Evolutionary conservation across 2,113 vertebrate genomes (phyloP).

Genomic region (Vimba vimba): DNA sequence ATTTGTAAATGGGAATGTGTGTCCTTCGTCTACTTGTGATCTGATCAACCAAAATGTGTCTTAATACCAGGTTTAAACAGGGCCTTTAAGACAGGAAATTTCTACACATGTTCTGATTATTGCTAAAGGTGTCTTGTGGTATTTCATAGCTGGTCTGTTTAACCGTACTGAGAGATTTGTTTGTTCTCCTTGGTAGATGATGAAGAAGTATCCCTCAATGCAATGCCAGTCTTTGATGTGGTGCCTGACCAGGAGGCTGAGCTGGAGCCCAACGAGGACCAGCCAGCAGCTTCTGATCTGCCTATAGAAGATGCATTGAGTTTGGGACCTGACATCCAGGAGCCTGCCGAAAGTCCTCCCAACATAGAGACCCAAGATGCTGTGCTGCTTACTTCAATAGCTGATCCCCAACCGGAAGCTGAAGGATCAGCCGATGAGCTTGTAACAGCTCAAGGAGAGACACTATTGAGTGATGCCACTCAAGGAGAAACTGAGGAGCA

Average conservation of each 20-base stretch:
- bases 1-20: too few species aligned
- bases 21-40: too few species aligned
- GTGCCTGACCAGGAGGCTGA: conserved; percentile 65
- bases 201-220: conserved; percentile 87
- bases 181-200: conserved; percentile 80
- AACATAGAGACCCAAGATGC: conserved; percentile 63
- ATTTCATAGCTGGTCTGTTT: conserved; percentile 8
- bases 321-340: conserved; percentile 73
- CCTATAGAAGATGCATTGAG: conserved; percentile 70
- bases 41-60: too few species aligned
- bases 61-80: too few species aligned
- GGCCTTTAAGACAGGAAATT: too few species aligned
- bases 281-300: conserved; percentile 61
- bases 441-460: neutral
- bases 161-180: conserved; percentile 16
- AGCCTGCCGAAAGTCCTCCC: conserved; percentile 68
- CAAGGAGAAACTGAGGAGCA: conserved; percentile 59
- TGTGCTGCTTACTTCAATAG: neutral
- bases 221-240: conserved; percentile 78
- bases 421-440: conserved; percentile 36
- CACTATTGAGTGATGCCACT: conserved; percentile 12
- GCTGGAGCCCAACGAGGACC: conserved; percentile 55
- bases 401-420: conserved; percentile 63
- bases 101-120: neutral
- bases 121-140: neutral